Conservation (phyloP, 2,797 vertebrate species). For the Dipus sagitta region DNA sequence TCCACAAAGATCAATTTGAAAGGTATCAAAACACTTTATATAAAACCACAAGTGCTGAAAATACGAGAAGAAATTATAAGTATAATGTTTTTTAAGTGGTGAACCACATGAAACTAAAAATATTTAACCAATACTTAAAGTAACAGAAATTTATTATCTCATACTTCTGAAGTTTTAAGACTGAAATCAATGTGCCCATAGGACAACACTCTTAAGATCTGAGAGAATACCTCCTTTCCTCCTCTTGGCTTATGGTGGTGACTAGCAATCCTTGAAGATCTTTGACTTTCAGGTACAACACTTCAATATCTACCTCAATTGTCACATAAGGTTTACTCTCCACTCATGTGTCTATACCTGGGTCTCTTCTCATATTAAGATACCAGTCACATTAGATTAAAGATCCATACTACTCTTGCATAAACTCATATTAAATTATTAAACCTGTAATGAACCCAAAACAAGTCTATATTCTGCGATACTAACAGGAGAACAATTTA, state of each 20-base stretch:
- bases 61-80: no score
- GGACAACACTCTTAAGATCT: background rate
- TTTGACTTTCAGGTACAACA: background rate
- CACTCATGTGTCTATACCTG: background rate
- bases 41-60: no score
- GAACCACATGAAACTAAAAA: slow-evolving; percentile 49
- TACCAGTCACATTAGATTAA: background rate
- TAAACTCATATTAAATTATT: background rate
- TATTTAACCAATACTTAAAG: slow-evolving; percentile 39
- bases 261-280: background rate
- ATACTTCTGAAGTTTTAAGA: slow-evolving; percentile 26
- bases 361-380: background rate
- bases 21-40: no score
- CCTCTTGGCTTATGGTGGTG: background rate
- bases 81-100: background rate
- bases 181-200: slow-evolving; percentile 26
- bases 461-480: slow-evolving; percentile 27
- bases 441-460: background rate
- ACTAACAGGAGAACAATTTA: background rate
- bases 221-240: slow-evolving; percentile 9
- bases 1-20: no score
- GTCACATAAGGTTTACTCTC: background rate
- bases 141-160: slow-evolving; percentile 48
- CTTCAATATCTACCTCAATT: background rate
- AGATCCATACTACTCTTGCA: background rate